phyloP scores from a whole-genome alignment of 2,797 vertebrate species.

The Erithacus rubecula region DNA sequence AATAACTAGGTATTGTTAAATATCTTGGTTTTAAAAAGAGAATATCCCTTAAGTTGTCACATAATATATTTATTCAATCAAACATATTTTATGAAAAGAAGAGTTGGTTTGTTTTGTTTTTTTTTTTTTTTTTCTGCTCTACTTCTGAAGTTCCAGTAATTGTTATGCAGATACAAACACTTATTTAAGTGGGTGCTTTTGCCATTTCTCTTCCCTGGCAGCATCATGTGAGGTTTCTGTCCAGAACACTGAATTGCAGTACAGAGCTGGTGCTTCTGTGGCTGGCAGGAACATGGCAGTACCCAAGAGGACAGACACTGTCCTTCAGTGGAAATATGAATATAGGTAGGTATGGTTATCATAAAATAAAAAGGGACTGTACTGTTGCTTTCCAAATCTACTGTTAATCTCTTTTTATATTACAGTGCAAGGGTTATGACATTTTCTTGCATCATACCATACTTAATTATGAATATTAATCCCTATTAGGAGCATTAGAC shows the following conservation, averaged over 20 bases:
- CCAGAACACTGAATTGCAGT: neutral
- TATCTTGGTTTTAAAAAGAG: neutral
- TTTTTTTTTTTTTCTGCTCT: neutral
- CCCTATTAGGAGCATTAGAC: neutral
- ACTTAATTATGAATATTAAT: neutral
- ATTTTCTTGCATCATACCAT: neutral
- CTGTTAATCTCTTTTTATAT: neutral
- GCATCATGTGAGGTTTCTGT: neutral
- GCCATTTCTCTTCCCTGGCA: neutral
- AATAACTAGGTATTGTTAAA: neutral
- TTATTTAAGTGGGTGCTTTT: neutral
- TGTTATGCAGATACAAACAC: neutral
- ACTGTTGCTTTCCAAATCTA: neutral
- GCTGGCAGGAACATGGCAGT: neutral
- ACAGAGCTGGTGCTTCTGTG: neutral
- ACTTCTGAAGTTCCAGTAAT: neutral
- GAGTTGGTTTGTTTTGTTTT: neutral
- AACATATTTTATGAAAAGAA: neutral
- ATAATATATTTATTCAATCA: neutral
- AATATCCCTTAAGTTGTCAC: neutral
- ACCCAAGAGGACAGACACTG: neutral
- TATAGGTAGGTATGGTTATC: neutral
- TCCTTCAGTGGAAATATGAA: neutral
- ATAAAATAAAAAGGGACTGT: neutral
- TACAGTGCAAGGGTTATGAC: neutral